Evolutionary conservation across 2,888 invertebrate species (phyloP).

Genomic region (Drosophila pegasa): DNA sequence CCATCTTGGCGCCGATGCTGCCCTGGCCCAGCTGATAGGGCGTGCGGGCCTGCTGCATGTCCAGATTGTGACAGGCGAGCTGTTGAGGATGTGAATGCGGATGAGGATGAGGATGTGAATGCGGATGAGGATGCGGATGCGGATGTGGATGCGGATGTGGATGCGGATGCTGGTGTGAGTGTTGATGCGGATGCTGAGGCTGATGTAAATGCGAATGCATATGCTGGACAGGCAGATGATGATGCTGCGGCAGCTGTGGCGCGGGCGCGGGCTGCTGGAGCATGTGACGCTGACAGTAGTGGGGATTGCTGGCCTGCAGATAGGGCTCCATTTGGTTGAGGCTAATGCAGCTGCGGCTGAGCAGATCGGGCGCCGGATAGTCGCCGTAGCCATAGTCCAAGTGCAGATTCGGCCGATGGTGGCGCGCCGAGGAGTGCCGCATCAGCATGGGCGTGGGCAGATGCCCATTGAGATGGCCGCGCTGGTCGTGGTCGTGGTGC

Average conservation of each 20-base stretch:
- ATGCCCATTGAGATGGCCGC: conserved; percentile 69
- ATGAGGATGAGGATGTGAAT: conserved; percentile 8
- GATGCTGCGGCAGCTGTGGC: conserved; percentile 43
- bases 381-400: conserved; percentile 71
- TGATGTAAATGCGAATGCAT: conserved; percentile 9
- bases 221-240: conserved; percentile 30
- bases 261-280: conserved; percentile 37
- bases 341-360: conserved; percentile 84
- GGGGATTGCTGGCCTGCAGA: conserved; percentile 48
- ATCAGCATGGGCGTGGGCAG: conserved; percentile 68
- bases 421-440: conserved; percentile 66
- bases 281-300: conserved; percentile 59
- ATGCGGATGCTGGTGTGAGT: conserved; percentile 6
- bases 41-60: conserved; percentile 51
- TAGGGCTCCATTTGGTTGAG: conserved; percentile 79
- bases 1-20: conserved; percentile 82
- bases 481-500: conserved; percentile 73
- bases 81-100: conserved; percentile 46
- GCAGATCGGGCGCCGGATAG: conserved; percentile 82
- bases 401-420: conserved; percentile 63
- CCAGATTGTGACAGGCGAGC: conserved; percentile 69
- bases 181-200: conserved; percentile 1
- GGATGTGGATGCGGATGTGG: conserved; percentile 8
- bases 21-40: conserved; percentile 80
- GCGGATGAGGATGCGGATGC: conserved; percentile 4